phyloP scores from a whole-genome alignment of 2,797 vertebrate species.

The Epinephelus awoara region DNA sequence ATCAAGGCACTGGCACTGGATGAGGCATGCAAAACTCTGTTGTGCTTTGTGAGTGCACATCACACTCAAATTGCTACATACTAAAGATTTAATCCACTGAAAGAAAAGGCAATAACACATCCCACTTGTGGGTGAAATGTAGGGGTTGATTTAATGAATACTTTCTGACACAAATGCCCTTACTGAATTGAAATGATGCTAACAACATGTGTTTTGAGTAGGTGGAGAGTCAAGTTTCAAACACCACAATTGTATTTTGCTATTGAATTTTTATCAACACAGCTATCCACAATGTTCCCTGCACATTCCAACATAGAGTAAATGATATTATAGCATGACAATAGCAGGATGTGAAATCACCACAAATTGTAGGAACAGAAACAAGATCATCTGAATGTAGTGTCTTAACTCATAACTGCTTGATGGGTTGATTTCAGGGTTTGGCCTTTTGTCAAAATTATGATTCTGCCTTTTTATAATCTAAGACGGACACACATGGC shows the following conservation, averaged over 20 bases:
- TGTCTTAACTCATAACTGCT: neutral
- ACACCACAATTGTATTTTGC: slow-evolving; percentile 17
- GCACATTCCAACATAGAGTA: neutral
- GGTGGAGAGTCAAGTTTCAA: slow-evolving; percentile 11
- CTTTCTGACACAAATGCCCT: neutral
- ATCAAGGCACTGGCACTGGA: neutral
- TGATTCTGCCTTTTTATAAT: no score
- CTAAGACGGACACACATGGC: neutral
- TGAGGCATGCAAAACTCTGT: slow-evolving; percentile 5
- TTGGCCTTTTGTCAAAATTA: neutral
- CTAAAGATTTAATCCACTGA: slow-evolving; percentile 7
- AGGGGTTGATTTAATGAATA: slow-evolving; percentile 8
- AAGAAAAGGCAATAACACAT: neutral
- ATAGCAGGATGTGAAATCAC: slow-evolving; percentile 5
- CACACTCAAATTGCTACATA: slow-evolving; percentile 1
- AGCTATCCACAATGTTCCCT: neutral
- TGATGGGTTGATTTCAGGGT: neutral
- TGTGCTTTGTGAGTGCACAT: slow-evolving; percentile 4
- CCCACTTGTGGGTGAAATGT: neutral
- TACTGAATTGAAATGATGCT: slow-evolving; percentile 11
- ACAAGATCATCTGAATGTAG: neutral
- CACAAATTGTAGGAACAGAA: slow-evolving; percentile 1
- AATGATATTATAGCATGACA: neutral
- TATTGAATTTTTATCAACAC: slow-evolving; percentile 26
- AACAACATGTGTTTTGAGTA: neutral